These are phyloP conservation scores for Corvus moneduloides DNA, from an alignment of 2,113 vertebrate species.

Conservation along the genomic window DNA sequence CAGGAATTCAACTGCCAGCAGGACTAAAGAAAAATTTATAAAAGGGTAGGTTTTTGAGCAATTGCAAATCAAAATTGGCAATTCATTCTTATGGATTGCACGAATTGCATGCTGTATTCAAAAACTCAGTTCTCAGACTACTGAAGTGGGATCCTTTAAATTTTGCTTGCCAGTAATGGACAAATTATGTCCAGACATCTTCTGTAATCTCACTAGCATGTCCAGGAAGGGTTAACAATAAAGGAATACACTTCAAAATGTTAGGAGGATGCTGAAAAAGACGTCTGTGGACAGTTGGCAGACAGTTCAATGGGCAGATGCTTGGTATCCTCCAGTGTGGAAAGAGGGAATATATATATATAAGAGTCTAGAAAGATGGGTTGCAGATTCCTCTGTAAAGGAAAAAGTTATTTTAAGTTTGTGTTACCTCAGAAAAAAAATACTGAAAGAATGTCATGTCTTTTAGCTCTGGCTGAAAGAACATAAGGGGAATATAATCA, in stretches of 20 bases:
- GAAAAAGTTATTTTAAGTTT: neutral
- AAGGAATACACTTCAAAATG: neutral
- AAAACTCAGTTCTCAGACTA: neutral
- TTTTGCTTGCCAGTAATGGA: neutral
- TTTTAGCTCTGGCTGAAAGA: neutral
- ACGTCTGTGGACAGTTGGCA: neutral
- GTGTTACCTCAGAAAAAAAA: neutral
- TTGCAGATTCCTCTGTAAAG: neutral
- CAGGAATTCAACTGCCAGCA: neutral
- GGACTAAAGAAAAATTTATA: neutral
- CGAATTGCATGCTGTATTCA: neutral
- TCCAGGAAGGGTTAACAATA: neutral
- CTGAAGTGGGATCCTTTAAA: rapidly evolving
- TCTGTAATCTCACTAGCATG: neutral
- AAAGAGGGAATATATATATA: neutral
- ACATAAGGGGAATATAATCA: neutral
- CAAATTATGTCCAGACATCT: neutral
- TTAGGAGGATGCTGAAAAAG: neutral
- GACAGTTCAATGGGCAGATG: neutral
- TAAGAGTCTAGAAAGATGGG: neutral
- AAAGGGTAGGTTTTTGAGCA: neutral
- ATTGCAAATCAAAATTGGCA: neutral
- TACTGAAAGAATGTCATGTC: neutral
- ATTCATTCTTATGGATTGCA: neutral
- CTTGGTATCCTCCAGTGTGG: neutral